phyloP scores from a whole-genome alignment of 2,888 invertebrate species.

The Orthosia gothica region DNA sequence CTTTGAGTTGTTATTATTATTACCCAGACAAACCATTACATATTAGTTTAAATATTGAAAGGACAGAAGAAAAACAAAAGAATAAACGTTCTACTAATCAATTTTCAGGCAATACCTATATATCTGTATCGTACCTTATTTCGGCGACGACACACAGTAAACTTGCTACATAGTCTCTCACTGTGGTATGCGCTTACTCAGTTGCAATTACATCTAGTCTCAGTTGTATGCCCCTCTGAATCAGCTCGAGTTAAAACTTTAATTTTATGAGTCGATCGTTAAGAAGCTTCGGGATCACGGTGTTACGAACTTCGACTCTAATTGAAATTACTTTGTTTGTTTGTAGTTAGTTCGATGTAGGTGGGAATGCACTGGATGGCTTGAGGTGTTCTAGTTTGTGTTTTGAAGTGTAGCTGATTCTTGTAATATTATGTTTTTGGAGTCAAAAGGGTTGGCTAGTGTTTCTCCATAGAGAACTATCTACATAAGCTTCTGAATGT shows the following conservation, averaged over 20 bases:
- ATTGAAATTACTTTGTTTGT: conserved; percentile 64
- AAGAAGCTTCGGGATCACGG: conserved; percentile 46
- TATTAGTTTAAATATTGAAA: background rate
- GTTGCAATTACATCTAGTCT: conserved; percentile 63
- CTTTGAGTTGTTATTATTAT: too few species aligned
- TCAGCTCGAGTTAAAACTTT: conserved; percentile 67
- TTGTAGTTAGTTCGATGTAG: conserved; percentile 7
- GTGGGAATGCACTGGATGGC: background rate
- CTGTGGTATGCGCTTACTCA: conserved; percentile 47
- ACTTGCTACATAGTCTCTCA: conserved; percentile 12
- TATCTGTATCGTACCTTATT: conserved; percentile 13
- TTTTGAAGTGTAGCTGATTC: background rate
- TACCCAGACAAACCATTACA: background rate
- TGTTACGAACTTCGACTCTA: conserved; percentile 51
- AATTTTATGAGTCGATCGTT: conserved; percentile 64
- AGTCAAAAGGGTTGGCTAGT: background rate
- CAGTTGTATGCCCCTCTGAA: conserved; percentile 59
- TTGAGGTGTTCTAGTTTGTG: background rate
- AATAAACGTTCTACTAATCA: background rate
- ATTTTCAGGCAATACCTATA: conserved; percentile 13
- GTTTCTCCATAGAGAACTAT: too few species aligned
- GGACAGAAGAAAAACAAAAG: background rate
- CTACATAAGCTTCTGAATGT: too few species aligned
- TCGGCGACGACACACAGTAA: background rate
- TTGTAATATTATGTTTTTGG: background rate